A percentile compares a stretch with the other conserved stretches of the same genome.
Conservation (phyloP, 2,888 invertebrate species). For the Acrocyrtus sp. region DNA sequence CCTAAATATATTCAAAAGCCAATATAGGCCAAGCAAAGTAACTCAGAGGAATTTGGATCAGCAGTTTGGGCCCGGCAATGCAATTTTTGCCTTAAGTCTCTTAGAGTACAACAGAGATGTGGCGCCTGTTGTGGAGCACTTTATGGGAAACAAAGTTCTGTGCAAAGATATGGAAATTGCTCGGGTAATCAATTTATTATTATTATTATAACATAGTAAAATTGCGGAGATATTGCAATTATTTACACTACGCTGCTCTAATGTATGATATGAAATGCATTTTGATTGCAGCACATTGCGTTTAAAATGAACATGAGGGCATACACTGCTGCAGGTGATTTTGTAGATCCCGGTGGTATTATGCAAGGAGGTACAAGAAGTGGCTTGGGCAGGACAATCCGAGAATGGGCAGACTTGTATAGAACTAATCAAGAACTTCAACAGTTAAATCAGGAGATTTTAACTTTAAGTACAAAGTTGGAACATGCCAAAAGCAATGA, state of each 20-base stretch:
- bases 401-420: slow-evolving; percentile 12
- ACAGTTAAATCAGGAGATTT: slow-evolving; percentile 32
- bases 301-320: slow-evolving; percentile 65
- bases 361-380: slow-evolving; percentile 81
- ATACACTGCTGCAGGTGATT: slow-evolving; percentile 93
- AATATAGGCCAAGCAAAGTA: background rate
- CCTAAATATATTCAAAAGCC: slow-evolving; percentile 34
- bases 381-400: slow-evolving; percentile 41
- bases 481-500: slow-evolving; percentile 44
- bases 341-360: slow-evolving; percentile 89
- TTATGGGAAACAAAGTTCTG: slow-evolving; percentile 87
- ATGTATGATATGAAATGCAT: no score
- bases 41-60: slow-evolving; percentile 49
- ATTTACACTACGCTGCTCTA: background rate
- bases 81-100: slow-evolving; percentile 82
- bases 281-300: slow-evolving; percentile 65
- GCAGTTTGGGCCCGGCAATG: slow-evolving; percentile 83
- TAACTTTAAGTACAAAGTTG: slow-evolving; percentile 11
- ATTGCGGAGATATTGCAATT: background rate
- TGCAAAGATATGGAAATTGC: slow-evolving; percentile 85
- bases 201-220: background rate
- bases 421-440: background rate
- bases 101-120: slow-evolving; percentile 76
- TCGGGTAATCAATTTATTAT: no score
- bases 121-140: slow-evolving; percentile 83